Percentiles rank a stretch among this genome's conserved stretches.
Conservation (phyloP, 2,888 invertebrate genomes). For the Epirrita christyi region DNA sequence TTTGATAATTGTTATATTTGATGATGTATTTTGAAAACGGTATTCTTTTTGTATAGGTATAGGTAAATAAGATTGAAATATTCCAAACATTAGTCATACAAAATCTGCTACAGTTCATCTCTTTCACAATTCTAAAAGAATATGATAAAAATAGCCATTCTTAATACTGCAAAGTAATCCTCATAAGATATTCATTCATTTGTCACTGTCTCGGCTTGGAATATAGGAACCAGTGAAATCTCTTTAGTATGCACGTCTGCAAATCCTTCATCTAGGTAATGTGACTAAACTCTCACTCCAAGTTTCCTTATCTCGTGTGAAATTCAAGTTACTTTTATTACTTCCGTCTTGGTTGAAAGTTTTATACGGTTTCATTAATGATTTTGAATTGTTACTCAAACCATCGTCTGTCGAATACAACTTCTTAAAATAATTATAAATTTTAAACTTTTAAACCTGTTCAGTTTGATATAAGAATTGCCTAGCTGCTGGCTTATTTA, state of each 20-base stretch:
- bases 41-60: no score
- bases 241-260: conserved; percentile 23
- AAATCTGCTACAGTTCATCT: not conserved
- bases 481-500: no score
- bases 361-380: conserved; percentile 18
- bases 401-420: conserved; percentile 2
- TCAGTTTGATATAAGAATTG: no score
- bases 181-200: conserved; percentile 27
- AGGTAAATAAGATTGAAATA: not conserved
- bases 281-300: conserved; percentile 14
- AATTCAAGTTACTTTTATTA: conserved; percentile 18
- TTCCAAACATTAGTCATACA: not conserved
- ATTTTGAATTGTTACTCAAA: conserved; percentile 4
- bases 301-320: conserved; percentile 16
- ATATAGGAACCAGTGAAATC: conserved; percentile 18
- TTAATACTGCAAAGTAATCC: conserved; percentile 19
- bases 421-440: not conserved
- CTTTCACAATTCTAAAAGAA: conserved; percentile 5
- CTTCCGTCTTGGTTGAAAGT: conserved; percentile 20
- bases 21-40: no score
- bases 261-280: conserved; percentile 21
- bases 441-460: no score
- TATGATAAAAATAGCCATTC: conserved; percentile 13
- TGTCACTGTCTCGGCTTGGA: conserved; percentile 26
- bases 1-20: no score